Conservation (phyloP, 2,888 invertebrate species). For the Apantesis nais region DNA sequence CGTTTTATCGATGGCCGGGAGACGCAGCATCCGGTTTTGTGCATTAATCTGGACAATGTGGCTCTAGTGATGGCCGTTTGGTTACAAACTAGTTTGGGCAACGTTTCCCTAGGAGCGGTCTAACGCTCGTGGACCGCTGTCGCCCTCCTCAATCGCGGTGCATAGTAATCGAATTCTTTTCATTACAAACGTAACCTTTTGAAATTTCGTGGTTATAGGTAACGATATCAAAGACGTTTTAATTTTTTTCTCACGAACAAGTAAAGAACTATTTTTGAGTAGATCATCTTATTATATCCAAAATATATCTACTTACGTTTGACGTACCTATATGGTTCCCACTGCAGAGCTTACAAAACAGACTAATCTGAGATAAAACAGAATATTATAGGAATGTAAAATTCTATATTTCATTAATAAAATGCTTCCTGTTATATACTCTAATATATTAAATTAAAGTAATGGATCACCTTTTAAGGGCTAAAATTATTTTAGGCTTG, state of each 20-base stretch:
- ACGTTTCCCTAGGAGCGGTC: slow-evolving; percentile 70
- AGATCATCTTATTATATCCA: not conserved
- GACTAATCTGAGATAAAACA: too few relatives aligned
- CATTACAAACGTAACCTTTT: slow-evolving; percentile 65
- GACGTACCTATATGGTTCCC: too few relatives aligned
- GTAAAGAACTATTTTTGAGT: not conserved
- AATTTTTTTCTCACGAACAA: slow-evolving; percentile 42
- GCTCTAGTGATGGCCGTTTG: slow-evolving; percentile 74
- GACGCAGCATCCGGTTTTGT: slow-evolving; percentile 83
- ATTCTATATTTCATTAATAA: not conserved
- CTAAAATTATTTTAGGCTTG: not conserved
- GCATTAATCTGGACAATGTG: slow-evolving; percentile 79
- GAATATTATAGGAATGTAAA: not conserved
- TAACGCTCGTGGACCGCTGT: slow-evolving; percentile 38
- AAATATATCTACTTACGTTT: not conserved
- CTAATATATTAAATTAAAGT: not conserved
- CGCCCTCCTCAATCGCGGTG: slow-evolving; percentile 59
- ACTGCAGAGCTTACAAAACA: not conserved
- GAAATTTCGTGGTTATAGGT: slow-evolving; percentile 68
- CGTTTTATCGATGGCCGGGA: slow-evolving; percentile 77
- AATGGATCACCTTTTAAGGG: not conserved
- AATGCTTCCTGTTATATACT: not conserved
- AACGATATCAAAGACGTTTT: slow-evolving; percentile 53
- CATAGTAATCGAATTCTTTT: slow-evolving; percentile 81
- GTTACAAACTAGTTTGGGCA: slow-evolving; percentile 78